phyloP scores from a whole-genome alignment of 2,113 vertebrate species.

The Ammodytes marinus region DNA sequence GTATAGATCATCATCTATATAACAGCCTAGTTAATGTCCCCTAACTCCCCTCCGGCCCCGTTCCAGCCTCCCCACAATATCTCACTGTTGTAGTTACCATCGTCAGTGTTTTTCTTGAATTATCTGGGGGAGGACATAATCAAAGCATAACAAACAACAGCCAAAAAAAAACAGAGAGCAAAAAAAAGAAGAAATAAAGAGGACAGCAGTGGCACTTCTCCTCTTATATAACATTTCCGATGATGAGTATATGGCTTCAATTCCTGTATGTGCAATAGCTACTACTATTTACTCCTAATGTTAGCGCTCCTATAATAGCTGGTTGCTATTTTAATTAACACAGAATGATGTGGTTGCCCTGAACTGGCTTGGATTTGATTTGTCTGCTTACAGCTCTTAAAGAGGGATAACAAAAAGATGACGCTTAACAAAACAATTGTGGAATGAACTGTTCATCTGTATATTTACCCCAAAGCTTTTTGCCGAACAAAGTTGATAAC shows the following conservation, averaged over 20 bases:
- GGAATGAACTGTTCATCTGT: slow-evolving; percentile 66
- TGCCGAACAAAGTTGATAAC: slow-evolving; percentile 56
- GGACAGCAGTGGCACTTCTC: slow-evolving; percentile 50
- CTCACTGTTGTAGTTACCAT: slow-evolving; percentile 44
- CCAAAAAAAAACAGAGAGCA: slow-evolving; percentile 52
- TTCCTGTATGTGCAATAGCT: slow-evolving; percentile 87
- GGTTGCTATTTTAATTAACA: slow-evolving; percentile 60
- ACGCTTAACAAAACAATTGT: slow-evolving; percentile 52
- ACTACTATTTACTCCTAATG: slow-evolving; percentile 62
- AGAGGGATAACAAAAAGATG: slow-evolving; percentile 29
- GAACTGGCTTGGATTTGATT: slow-evolving; percentile 69
- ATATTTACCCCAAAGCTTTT: slow-evolving; percentile 75
- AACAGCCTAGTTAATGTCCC: slow-evolving; percentile 28
- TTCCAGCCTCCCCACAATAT: slow-evolving; percentile 36
- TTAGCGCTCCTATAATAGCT: slow-evolving; percentile 40
- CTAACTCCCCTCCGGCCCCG: slow-evolving; percentile 6
- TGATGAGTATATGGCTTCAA: slow-evolving; percentile 74
- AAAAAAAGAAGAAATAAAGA: slow-evolving; percentile 53
- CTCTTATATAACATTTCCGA: slow-evolving; percentile 57
- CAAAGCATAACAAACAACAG: slow-evolving; percentile 36
- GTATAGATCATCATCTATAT: slow-evolving; percentile 80
- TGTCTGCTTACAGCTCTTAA: slow-evolving; percentile 52
- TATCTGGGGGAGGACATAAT: slow-evolving; percentile 67
- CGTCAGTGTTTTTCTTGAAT: slow-evolving; percentile 59
- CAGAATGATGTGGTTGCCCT: slow-evolving; percentile 50